These are phyloP conservation scores for Elaphurus davidianus DNA, from an alignment of 2,113 vertebrate species.

Conservation along the genomic window DNA sequence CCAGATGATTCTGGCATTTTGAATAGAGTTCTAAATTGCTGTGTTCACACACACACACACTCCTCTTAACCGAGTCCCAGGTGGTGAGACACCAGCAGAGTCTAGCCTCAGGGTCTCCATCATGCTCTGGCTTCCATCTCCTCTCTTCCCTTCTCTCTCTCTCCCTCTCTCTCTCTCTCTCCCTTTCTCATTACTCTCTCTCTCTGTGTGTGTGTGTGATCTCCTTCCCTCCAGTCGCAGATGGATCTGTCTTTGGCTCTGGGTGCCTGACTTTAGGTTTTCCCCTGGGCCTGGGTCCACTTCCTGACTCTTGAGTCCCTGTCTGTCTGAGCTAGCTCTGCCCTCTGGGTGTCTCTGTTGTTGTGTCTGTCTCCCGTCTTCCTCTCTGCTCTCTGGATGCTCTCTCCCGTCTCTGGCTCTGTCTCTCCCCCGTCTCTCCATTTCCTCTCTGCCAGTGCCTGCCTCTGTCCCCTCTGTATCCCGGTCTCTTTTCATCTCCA, in stretches of 20 bases:
- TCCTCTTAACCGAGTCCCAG: not conserved
- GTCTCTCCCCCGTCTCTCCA: not conserved
- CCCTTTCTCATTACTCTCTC: not conserved
- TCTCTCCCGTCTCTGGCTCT: not conserved
- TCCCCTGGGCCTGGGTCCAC: not conserved
- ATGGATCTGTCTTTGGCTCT: not conserved
- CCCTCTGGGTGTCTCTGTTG: not conserved
- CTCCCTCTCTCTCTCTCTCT: not conserved
- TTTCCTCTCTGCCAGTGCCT: not conserved
- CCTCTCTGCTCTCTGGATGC: not conserved
- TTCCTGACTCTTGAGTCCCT: not conserved
- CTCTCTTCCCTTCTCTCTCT: not conserved
- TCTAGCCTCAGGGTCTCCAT: not conserved
- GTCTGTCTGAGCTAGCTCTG: not conserved
- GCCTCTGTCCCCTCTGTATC: not conserved
- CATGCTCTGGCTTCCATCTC: not conserved
- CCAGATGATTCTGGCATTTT: not conserved
- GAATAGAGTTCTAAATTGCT: not conserved
- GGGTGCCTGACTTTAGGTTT: not conserved
- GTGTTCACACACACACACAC: not conserved
- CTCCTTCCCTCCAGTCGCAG: not conserved
- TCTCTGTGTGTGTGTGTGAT: not conserved
- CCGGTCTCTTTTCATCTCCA: not conserved
- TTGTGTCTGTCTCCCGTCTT: not conserved
- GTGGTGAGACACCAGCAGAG: not conserved